Base-by-base conservation (phyloP, 2,888 invertebrate species). In the Hedya salicella region DNA sequence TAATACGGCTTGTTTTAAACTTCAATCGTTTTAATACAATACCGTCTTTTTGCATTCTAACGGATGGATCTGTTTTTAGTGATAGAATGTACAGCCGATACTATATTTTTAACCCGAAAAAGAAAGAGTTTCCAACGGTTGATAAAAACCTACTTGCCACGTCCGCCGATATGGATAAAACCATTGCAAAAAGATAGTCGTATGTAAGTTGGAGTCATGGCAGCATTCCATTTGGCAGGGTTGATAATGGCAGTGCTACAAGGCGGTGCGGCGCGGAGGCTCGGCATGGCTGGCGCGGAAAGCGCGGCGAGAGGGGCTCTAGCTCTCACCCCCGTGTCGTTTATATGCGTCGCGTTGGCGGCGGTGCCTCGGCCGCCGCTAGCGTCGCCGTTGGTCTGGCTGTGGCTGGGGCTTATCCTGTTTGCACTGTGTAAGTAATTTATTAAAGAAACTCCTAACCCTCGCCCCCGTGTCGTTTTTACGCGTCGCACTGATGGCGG, bases 201-300 rank as follows among this genome's bases (percentile, higher is more conserved):
- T n/a, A n/a, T n/a, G n/a, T n/a, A n/a, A n/a, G 3, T 36, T 36
- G 36, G 3, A 9, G 36, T 36, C 36, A n/a, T 1, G 11, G 9
- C 11, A 30, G 19, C 8, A 16, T 46, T 9, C 19, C 32, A 40
- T 9, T 60, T 75, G 75, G 16, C 68, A 95, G 95, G 95, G 59
- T 75, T 97, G 48, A 94, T 96, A 66, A 99, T 99, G 99, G 96
- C 98, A 14, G 73, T 96, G 49, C 93, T 98, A 61, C 98, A 98
- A 93, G 98, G 98, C 46, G 95, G 96, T 2, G 97, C 96, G 79
- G 97, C 98, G 0, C 94, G 99, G 62, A 93, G 96, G 63, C 93
- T 98, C 42, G 95, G 85, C 9, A 93, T 95, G 21, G 93, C 95
- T 54, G 94, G 95, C 75, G 97, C 96, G 46, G 95, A 95, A 83